Conservation (phyloP, 1,140 invertebrate genomes). For the Paralvinella palmiformis region DNA sequence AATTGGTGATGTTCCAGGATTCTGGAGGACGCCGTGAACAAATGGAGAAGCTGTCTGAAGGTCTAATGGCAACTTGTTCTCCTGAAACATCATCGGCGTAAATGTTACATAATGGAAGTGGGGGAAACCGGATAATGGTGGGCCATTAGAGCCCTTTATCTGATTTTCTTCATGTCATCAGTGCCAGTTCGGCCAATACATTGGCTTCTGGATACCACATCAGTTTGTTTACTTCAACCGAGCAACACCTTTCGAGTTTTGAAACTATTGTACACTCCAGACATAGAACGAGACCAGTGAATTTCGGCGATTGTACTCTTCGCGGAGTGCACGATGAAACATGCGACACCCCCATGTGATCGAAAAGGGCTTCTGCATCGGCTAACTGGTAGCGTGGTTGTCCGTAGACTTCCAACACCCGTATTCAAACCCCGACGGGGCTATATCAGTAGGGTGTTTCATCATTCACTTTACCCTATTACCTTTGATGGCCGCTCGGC, state of each 20-base stretch:
- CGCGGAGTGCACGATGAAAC: neutral
- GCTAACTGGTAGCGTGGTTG: neutral
- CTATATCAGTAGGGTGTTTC: too few relatives aligned
- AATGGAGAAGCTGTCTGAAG: slow-evolving; percentile 39
- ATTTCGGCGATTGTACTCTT: neutral
- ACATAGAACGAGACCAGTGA: too few relatives aligned
- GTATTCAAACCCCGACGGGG: too few relatives aligned
- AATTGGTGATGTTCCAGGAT: slow-evolving; percentile 39
- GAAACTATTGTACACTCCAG: too few relatives aligned
- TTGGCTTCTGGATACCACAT: neutral
- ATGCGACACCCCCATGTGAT: neutral
- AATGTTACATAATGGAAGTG: neutral
- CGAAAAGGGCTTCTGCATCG: neutral
- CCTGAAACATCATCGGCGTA: neutral
- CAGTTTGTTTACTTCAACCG: too few relatives aligned
- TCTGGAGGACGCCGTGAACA: slow-evolving; percentile 42
- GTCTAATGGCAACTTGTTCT: slow-evolving; percentile 30
- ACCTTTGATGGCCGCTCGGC: too few relatives aligned
- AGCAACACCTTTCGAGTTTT: too few relatives aligned
- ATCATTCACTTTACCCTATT: too few relatives aligned
- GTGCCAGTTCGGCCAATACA: neutral
- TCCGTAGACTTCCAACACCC: too few relatives aligned
- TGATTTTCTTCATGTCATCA: neutral
- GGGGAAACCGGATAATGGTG: neutral
- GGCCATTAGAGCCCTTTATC: neutral